Evolutionary conservation across 2,113 vertebrate species (phyloP), one percentile per base, ranked within the genome.

Genomic region (Semicossyphus pulcher): DNA sequence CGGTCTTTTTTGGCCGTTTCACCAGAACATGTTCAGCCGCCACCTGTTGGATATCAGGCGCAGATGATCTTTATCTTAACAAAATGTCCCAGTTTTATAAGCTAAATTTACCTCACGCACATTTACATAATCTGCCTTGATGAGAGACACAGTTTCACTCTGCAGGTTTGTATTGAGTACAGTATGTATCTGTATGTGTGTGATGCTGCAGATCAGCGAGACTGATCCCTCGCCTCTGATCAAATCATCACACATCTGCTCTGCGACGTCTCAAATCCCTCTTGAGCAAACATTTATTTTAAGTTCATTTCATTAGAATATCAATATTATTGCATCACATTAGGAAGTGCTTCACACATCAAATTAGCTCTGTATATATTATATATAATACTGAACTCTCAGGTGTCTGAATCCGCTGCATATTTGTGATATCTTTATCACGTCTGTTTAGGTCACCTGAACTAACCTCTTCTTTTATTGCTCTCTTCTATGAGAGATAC

Each of bases 211-310:
- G 39, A n/a, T n/a, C n/a, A n/a, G n/a, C n/a, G n/a, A n/a, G n/a
- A 64, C 9, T n/a, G 51, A 56, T 71, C 45, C 48, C 36, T 57
- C 4, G 1, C 37, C 56, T 29, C 49, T 49, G 42, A 78, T 85
- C 37, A 44, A 69, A 76, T 80, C 60, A 72, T 57, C 21, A n/a
- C 37, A 47, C 74, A 78, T 81, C 84, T 83, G 74, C 47, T 85
- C 28, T 14, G 12, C 39, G 39, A 60, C 34, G 29, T 57, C 14
- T 42, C 29, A 76, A 74, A 59, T 44, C 54, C 64, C 49, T 23
- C 7, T 31, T 12, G 26, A 56, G 41, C 36, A 36, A 69, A 31
- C 29, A 9, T 64, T 72, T 61, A 34, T 51, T 8, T 21, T 42
- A 1, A 29, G 11, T 56, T 65, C 4, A 66, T 14, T 41, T 71